These are phyloP conservation scores for Danio rerio DNA, from an alignment of 2,113 vertebrate species.

Conservation along the genomic window GRCz12tu NC_133181.1:11246001-11246500, in stretches of 20 bases:
- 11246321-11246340: constrained; percentile 97
- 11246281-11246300: constrained; percentile 98
- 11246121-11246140: not conserved
- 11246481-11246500: too few species aligned
- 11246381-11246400: constrained; percentile 98
- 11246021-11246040: constrained; percentile 59
- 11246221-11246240: constrained; percentile 77
- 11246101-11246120: constrained; percentile 42
- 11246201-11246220: not conserved
- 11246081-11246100: constrained; percentile 12
- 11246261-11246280: constrained; percentile 94
- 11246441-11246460: constrained; percentile 76
- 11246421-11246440: constrained; percentile 94
- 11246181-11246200: constrained; percentile 6
- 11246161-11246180: not conserved
- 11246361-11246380: constrained; percentile 96
- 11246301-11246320: constrained; percentile 92
- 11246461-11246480: not conserved
- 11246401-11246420: constrained; percentile 99
- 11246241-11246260: constrained; percentile 96
- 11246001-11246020: constrained; percentile 36
- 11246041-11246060: constrained; percentile 39
- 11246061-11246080: constrained; percentile 38
- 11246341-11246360: constrained; percentile 99
- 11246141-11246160: not conserved